phyloP scores from a whole-genome alignment of 2,797 vertebrate genomes.

The Crenichthys baileyi region DNA sequence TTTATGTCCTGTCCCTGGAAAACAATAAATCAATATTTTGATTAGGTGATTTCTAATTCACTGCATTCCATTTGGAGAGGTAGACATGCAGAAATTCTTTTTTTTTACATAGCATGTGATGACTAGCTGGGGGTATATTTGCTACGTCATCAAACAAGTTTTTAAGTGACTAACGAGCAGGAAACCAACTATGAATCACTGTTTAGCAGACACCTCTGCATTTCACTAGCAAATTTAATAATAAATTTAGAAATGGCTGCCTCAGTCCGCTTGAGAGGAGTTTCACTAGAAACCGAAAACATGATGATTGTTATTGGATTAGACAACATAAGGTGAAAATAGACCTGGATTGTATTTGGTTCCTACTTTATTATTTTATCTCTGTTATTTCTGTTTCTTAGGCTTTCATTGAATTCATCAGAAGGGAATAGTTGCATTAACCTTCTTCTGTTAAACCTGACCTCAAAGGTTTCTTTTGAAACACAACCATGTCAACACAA shows the following conservation, averaged over 20 bases:
- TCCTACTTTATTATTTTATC: no score
- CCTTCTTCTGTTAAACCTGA: constrained; percentile 30
- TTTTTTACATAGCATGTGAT: background rate
- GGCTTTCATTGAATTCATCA: background rate
- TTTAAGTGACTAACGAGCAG: background rate
- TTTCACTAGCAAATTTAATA: background rate
- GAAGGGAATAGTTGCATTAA: constrained; percentile 33
- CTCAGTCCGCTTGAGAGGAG: background rate
- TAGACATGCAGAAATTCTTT: background rate
- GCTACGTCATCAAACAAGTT: background rate
- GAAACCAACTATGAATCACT: background rate
- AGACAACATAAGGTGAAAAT: background rate
- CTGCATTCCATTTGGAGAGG: background rate
- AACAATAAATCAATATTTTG: background rate
- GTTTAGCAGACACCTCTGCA: background rate
- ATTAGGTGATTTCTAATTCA: background rate
- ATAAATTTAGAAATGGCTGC: background rate
- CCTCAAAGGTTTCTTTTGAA: constrained; percentile 49
- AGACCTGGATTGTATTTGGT: background rate
- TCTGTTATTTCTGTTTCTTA: background rate
- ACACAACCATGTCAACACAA: constrained; percentile 50
- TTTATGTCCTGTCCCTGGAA: background rate
- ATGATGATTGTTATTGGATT: background rate
- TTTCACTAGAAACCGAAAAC: background rate
- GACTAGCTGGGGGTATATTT: background rate